phyloP scores from a whole-genome alignment of 2,888 invertebrate species.

The Platypus cylindrus region DNA sequence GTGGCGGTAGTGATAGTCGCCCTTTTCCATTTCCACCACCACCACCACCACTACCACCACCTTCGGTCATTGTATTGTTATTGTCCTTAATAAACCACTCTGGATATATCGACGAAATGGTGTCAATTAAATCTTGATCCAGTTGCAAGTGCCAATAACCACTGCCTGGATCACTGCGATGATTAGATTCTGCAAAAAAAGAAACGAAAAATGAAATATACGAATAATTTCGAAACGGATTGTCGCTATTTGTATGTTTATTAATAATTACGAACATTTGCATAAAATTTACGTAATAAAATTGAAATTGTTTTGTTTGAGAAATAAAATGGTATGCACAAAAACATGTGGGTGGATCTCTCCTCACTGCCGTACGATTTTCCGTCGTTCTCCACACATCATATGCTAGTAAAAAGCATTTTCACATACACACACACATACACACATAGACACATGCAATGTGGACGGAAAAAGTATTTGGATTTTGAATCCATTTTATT shows the following conservation, averaged over 20 bases:
- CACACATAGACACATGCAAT: no score
- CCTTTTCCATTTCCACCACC: no score
- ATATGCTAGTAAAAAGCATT: no score
- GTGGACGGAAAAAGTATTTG: no score
- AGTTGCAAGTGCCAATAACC: slow-evolving; percentile 85
- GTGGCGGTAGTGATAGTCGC: no score
- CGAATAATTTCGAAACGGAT: no score
- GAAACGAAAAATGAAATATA: no score
- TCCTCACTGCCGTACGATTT: neutral
- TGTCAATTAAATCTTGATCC: slow-evolving; percentile 85
- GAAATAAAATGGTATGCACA: slow-evolving; percentile 1
- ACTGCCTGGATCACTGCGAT: slow-evolving; percentile 48
- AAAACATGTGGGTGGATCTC: neutral
- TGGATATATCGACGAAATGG: slow-evolving; percentile 83
- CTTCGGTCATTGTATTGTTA: slow-evolving; percentile 38
- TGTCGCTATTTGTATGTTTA: no score
- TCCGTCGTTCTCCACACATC: no score
- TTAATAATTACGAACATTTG: neutral
- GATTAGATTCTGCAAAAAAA: slow-evolving; percentile 52
- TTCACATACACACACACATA: no score
- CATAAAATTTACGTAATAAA: slow-evolving; percentile 7
- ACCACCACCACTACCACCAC: slow-evolving; percentile 12
- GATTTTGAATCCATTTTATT: no score
- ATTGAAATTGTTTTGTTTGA: slow-evolving; percentile 5
- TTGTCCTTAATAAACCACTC: slow-evolving; percentile 78